Conservation (phyloP, 2,113 vertebrate genomes). For the Protomyctophum bolini region DNA sequence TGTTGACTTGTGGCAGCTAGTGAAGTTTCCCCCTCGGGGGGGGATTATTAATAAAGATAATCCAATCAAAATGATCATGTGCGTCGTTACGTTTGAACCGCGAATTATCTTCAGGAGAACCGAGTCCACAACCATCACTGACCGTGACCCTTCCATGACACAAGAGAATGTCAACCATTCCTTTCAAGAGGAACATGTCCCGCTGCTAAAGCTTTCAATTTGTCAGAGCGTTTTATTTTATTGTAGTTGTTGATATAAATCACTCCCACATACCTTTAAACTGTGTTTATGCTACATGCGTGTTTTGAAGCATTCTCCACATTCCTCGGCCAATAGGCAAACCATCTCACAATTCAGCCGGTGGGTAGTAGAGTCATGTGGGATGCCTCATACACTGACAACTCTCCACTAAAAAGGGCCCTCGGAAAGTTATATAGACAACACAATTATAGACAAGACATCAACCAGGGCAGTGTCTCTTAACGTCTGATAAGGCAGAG, state of each 20-base stretch:
- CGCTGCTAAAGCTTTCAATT: conserved; percentile 13
- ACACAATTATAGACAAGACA: no score
- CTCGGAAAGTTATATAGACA: neutral
- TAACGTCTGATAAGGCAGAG: no score
- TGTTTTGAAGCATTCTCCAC: conserved; percentile 33
- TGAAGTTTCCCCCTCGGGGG: no score
- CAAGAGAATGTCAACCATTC: neutral
- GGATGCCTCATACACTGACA: neutral
- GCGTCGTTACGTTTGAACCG: conserved; percentile 27
- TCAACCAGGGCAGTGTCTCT: no score
- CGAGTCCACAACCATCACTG: neutral
- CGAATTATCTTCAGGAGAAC: conserved; percentile 19
- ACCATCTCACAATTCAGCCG: conserved; percentile 16
- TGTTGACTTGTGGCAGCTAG: no score
- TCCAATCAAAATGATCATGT: neutral
- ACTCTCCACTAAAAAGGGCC: neutral
- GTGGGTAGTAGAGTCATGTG: neutral
- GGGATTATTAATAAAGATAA: no score
- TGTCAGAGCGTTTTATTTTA: conserved; percentile 11
- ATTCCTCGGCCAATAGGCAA: conserved; percentile 23
- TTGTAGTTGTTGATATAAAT: conserved; percentile 24
- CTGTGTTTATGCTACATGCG: conserved; percentile 1
- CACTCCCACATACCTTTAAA: neutral
- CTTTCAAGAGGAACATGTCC: neutral
- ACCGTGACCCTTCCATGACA: conserved; percentile 31